A percentile compares a stretch with the other conserved stretches of the same genome.
phyloP scores from a whole-genome alignment of 2,113 vertebrate species.

The Ornithorhynchus anatinus region DNA sequence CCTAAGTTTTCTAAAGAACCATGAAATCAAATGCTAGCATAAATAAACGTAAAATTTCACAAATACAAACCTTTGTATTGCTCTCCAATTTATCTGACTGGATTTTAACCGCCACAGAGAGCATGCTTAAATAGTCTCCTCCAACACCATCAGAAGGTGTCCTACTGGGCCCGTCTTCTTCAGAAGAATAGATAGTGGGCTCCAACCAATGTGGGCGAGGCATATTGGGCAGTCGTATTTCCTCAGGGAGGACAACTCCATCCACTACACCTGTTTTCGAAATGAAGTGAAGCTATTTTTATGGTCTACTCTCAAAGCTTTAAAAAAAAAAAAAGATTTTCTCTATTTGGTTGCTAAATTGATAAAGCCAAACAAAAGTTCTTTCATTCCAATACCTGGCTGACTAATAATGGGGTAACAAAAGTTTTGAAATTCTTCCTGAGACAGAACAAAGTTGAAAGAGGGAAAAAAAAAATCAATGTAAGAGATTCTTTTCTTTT shows the following conservation, averaged over 20 bases:
- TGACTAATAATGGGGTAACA: background rate
- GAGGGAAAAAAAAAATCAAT: too few relatives aligned
- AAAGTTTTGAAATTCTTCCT: background rate
- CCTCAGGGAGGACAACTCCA: conserved; percentile 71
- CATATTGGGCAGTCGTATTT: conserved; percentile 83
- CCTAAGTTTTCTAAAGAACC: too few relatives aligned
- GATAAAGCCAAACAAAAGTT: background rate
- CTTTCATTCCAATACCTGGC: background rate
- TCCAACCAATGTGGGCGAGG: conserved; percentile 92
- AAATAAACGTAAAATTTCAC: too few relatives aligned
- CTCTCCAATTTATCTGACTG: conserved; percentile 87
- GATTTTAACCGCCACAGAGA: conserved; percentile 92
- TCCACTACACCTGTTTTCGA: conserved; percentile 80
- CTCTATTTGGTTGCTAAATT: background rate
- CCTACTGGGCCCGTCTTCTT: conserved; percentile 78
- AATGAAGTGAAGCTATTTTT: background rate
- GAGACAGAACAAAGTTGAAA: too few relatives aligned
- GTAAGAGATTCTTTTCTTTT: too few relatives aligned
- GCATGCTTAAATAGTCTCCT: conserved; percentile 86
- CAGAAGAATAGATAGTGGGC: conserved; percentile 88
- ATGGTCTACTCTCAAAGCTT: too few relatives aligned
- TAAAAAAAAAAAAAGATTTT: too few relatives aligned
- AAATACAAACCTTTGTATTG: conserved; percentile 86
- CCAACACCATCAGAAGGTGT: conserved; percentile 82
- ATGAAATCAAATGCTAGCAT: too few relatives aligned